Percentiles rank a stretch among this genome's conserved stretches.
Evolutionary conservation across 1,140 invertebrate genomes (phyloP).

Genomic region (Drosophila tristis): DNA sequence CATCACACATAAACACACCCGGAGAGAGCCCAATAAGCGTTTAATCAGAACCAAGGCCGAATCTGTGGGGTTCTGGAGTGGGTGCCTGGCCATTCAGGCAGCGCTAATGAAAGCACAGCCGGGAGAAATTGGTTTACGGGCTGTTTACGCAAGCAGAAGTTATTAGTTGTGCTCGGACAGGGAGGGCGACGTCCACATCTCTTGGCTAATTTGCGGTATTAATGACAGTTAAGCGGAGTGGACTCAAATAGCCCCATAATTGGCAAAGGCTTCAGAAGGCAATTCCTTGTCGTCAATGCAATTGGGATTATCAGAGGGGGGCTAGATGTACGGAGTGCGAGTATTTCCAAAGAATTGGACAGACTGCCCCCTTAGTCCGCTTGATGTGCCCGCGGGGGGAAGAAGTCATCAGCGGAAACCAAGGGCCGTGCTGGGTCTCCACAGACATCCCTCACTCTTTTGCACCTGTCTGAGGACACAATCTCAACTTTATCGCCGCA

Average conservation of each 20-base stretch:
- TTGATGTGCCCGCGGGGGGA: background rate
- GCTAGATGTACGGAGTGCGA: background rate
- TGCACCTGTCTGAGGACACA: conserved; percentile 38
- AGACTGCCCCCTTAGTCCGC: background rate
- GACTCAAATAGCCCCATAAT: conserved; percentile 63
- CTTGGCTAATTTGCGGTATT: conserved; percentile 70
- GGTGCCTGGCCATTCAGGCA: conserved; percentile 52
- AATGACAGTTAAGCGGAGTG: conserved; percentile 50
- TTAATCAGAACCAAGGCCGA: conserved; percentile 29
- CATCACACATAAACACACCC: conserved; percentile 17
- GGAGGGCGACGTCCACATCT: too few species aligned
- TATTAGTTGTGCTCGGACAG: conserved; percentile 55
- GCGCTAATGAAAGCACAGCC: conserved; percentile 73
- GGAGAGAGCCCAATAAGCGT: conserved; percentile 47
- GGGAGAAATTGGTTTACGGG: conserved; percentile 53
- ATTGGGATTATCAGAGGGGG: conserved; percentile 10
- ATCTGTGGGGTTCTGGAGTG: background rate
- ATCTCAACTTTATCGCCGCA: conserved; percentile 57
- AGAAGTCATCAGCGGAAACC: background rate
- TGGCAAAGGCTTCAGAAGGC: conserved; percentile 47
- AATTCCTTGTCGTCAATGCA: conserved; percentile 34
- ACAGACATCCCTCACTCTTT: background rate
- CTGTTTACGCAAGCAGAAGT: conserved; percentile 75
- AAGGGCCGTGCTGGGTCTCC: too few species aligned
- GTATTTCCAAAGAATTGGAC: background rate